Evolutionary conservation across 1,140 invertebrate species (phyloP), one percentile per base, ranked within the genome.

Genomic region (Drosophila baimaii): DNA sequence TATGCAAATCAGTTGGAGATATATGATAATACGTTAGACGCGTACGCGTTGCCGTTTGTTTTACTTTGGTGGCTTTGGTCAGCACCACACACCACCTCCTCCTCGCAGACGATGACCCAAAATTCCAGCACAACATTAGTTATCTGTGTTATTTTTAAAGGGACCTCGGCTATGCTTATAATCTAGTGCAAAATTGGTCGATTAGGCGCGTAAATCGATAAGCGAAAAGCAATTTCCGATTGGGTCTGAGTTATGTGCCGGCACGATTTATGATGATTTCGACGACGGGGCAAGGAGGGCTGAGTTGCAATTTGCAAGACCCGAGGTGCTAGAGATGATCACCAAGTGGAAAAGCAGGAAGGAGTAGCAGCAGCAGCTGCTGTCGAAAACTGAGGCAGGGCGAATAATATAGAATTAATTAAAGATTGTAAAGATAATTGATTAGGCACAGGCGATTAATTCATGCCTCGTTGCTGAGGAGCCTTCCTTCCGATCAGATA

Each of bases 391-490:
- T 56, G 44, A 77, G 68, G 76, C 77, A 71, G 73, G 74, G 68
- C 74, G 84, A 90, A 91, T 85, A 90, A 88, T 91, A 91, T 81
- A 88, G 83, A 91, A 91, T 91, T 91, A 91, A 91, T 91, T 91
- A 91, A 91, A 91, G 90, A 91, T 91, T 61, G 80, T 85, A 81
- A 88, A 91, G 90, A 91, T 91, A 91, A 91, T 91, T 91, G 90
- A 91, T 91, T 91, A 91, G 90, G 65, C 75, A 74, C 57, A 79
- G 47, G 81, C 90, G 90, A 91, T 91, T 90, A 90, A 91, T 91
- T 81, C 59, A 59, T 62, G 79, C 72, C 78, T 85, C 68, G 64
- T 86, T 85, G 31, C 31, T 33, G 51, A 4, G 35, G 51, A 13
- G 51, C 51, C 51, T 81, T 58, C 46, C 21, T 39, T 33, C 35